These are phyloP conservation scores for Pocillopora meandrina DNA, from an alignment of 92 coral and sea anemone species.

Conservation along the genomic window DNA sequence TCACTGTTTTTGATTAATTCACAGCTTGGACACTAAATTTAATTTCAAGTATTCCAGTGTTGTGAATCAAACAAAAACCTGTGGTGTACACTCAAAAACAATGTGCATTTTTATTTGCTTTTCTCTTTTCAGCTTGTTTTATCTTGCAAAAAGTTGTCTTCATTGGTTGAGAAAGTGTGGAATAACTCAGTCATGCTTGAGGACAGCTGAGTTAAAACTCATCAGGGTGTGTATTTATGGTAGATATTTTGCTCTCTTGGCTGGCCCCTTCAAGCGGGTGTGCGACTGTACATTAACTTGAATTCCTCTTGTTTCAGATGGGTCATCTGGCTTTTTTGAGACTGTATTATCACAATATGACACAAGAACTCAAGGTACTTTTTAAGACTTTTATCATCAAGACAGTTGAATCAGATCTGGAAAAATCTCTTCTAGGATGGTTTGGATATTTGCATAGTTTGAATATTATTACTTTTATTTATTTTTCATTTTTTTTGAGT, in stretches of 20 bases:
- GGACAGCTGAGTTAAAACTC: slow-evolving; percentile 83
- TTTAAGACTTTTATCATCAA: not conserved
- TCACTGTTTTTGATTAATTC: too few relatives aligned
- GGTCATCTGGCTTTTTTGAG: slow-evolving; percentile 83
- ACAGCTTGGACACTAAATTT: too few relatives aligned
- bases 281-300: too few relatives aligned
- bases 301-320: slow-evolving; percentile 63
- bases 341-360: slow-evolving; percentile 80
- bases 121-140: slow-evolving; percentile 69
- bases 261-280: too few relatives aligned
- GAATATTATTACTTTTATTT: too few relatives aligned
- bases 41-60: too few relatives aligned
- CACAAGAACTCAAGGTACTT: slow-evolving; percentile 80
- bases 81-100: not conserved
- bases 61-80: too few relatives aligned
- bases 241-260: not conserved
- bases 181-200: slow-evolving; percentile 67
- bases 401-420: not conserved
- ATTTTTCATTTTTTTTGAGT: too few relatives aligned
- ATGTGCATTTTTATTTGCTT: not conserved
- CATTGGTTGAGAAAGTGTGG: slow-evolving; percentile 89
- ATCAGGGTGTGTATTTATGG: slow-evolving; percentile 58
- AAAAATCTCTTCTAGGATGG: not conserved
- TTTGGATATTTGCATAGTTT: too few relatives aligned
- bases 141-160: slow-evolving; percentile 90